These are phyloP conservation scores for Cephus pygmeus DNA, from an alignment of 2,888 invertebrate species.

Conservation along the genomic window DNA sequence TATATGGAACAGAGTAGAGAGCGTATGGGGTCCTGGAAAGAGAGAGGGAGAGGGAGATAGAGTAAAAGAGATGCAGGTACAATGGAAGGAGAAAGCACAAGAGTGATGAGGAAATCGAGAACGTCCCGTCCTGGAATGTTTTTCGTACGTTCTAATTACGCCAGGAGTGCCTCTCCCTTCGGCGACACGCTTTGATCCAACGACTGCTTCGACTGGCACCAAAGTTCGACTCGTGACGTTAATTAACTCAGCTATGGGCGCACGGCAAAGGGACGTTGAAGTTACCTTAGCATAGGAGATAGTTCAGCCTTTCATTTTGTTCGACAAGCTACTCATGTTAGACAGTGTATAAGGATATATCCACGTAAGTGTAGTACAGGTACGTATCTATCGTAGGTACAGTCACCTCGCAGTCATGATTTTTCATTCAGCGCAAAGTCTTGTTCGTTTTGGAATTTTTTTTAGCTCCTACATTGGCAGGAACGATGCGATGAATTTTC, in stretches of 20 bases:
- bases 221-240: slow-evolving; percentile 27
- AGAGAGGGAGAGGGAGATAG: neutral
- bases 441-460: neutral
- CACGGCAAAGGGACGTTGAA: slow-evolving; percentile 29
- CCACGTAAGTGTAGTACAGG: neutral
- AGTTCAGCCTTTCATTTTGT: neutral
- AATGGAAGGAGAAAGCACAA: neutral
- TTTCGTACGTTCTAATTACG: slow-evolving; percentile 5
- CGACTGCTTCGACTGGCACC: neutral
- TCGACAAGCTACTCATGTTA: neutral
- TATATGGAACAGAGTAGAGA: neutral
- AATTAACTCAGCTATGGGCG: slow-evolving; percentile 30
- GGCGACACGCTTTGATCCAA: neutral
- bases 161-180: neutral
- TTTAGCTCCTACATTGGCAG: neutral
- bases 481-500: neutral
- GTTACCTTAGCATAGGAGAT: neutral
- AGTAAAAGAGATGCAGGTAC: neutral
- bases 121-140: slow-evolving; percentile 4
- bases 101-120: neutral
- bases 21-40: neutral
- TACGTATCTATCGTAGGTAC: neutral
- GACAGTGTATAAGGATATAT: neutral
- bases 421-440: neutral
- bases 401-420: neutral